A percentile compares a stretch with the other conserved stretches of the same genome.
Conservation (phyloP, 2,888 invertebrate genomes). For the Erebia palarica region DNA sequence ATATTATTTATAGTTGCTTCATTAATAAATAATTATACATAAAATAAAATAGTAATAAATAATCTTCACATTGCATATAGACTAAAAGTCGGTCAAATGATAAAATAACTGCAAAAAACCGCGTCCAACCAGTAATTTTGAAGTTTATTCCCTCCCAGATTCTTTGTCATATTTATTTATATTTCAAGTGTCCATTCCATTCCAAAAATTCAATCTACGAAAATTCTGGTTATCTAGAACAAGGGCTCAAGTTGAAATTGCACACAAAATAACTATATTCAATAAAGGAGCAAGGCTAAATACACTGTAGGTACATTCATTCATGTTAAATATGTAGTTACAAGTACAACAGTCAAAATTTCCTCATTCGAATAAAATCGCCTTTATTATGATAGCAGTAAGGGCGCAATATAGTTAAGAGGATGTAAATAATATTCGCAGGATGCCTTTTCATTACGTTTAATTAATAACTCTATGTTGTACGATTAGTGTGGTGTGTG, state of each 20-base stretch:
- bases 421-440: conserved; percentile 23
- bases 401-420: neutral
- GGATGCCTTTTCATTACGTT: conserved; percentile 37
- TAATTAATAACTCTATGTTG: conserved; percentile 36
- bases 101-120: too few species aligned
- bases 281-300: conserved; percentile 26
- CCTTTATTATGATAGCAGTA: conserved; percentile 18
- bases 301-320: conserved; percentile 14
- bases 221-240: too few species aligned
- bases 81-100: too few species aligned
- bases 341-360: neutral
- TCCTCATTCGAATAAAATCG: conserved; percentile 1
- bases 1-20: neutral
- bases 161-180: too few species aligned
- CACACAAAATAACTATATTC: neutral
- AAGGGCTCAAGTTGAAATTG: too few species aligned
- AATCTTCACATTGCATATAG: neutral
- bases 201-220: too few species aligned
- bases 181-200: too few species aligned
- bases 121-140: too few species aligned
- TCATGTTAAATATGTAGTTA: conserved; percentile 28
- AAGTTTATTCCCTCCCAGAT: too few species aligned
- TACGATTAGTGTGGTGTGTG: conserved; percentile 27
- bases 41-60: neutral
- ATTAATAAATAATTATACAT: neutral